These are phyloP conservation scores for Pedionomus torquatus DNA, from an alignment of 2,113 vertebrate species.

Conservation along the genomic window DNA sequence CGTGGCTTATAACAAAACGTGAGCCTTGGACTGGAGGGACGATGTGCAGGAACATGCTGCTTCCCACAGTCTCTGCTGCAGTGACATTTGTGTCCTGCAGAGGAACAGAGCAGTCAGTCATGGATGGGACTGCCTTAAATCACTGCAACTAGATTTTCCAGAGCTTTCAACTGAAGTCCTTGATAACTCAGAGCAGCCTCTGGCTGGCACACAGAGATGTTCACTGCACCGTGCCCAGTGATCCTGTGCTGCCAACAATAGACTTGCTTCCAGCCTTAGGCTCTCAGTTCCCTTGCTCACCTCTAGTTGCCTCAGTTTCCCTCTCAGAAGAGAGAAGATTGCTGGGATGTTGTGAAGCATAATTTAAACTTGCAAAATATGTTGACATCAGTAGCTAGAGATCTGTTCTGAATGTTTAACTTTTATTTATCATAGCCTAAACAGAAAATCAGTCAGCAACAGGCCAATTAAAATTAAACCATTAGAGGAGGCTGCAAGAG, in stretches of 20 bases:
- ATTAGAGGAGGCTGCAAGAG: not conserved
- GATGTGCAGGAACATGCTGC: rapidly evolving
- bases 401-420: not conserved
- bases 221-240: not conserved
- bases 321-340: not conserved
- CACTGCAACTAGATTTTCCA: not conserved
- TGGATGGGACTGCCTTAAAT: not conserved
- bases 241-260: not conserved
- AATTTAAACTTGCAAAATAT: not conserved
- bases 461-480: not conserved
- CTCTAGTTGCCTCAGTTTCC: not conserved
- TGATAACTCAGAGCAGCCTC: not conserved
- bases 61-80: not conserved
- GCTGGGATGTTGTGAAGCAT: not conserved
- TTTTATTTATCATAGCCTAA: not conserved
- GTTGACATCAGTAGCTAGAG: not conserved
- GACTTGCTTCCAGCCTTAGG: not conserved
- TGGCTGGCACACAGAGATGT: not conserved
- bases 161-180: not conserved
- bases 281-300: not conserved
- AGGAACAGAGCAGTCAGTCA: not conserved
- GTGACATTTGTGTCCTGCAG: not conserved
- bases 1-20: rapidly evolving
- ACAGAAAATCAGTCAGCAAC: not conserved
- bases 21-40: not conserved